phyloP scores from a whole-genome alignment of 1,140 invertebrate genomes.

The Oscheius sp. region DNA sequence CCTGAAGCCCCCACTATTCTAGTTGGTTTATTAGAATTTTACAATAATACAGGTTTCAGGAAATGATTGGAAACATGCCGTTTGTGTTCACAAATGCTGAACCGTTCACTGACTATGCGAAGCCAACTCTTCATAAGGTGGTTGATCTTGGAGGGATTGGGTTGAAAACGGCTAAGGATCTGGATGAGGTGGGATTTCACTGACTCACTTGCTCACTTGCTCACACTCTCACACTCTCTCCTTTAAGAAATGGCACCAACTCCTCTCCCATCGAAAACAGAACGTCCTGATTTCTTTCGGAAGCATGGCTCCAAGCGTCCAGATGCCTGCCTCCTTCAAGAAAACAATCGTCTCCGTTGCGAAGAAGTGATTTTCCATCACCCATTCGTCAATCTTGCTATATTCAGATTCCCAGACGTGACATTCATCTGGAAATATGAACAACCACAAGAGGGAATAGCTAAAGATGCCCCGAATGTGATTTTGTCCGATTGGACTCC shows the following conservation, averaged over 20 bases:
- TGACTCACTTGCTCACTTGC: not conserved
- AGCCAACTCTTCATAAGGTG: not conserved
- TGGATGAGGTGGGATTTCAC: not conserved
- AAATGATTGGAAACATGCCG: not conserved
- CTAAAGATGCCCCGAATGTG: slow-evolving; percentile 17
- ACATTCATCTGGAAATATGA: slow-evolving; percentile 46
- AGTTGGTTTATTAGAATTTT: not conserved
- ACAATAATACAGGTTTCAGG: not conserved
- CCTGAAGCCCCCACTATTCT: not conserved
- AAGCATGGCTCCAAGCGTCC: slow-evolving; percentile 17
- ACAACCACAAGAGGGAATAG: slow-evolving; percentile 17
- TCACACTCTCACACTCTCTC: too few relatives aligned
- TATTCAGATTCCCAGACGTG: slow-evolving; percentile 33
- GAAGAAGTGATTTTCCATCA: slow-evolving; percentile 7
- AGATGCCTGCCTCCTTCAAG: slow-evolving; percentile 30
- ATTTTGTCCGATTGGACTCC: slow-evolving; percentile 36
- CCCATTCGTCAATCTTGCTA: not conserved
- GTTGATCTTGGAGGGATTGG: slow-evolving; percentile 3
- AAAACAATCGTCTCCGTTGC: slow-evolving; percentile 3
- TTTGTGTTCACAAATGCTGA: not conserved
- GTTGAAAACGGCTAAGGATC: not conserved
- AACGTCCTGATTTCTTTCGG: slow-evolving; percentile 37
- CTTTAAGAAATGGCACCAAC: slow-evolving; percentile 16
- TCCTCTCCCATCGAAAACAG: slow-evolving; percentile 10
- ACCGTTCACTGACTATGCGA: not conserved